Percentiles rank a stretch among this genome's conserved stretches.
These are phyloP conservation scores for Cecropterus lyciades DNA, from an alignment of 1,140 invertebrate genomes.

Conservation along the genomic window DNA sequence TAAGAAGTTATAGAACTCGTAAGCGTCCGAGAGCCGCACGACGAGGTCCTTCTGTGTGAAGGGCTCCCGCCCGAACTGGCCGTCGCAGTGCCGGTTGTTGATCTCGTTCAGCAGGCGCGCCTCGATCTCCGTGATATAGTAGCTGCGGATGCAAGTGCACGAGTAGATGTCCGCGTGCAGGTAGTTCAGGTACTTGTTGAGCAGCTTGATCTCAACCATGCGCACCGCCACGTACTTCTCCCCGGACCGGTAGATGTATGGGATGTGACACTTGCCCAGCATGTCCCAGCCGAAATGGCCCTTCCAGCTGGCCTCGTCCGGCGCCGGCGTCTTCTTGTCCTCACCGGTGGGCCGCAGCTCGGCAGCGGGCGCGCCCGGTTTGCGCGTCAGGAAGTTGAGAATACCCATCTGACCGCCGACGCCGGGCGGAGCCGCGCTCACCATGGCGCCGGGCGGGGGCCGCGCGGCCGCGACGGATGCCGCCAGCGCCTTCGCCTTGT, in stretches of 20 bases:
- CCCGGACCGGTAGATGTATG: slow-evolving; percentile 92
- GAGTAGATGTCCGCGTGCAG: slow-evolving; percentile 93
- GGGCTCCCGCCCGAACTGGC: slow-evolving; percentile 94
- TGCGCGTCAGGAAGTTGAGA: slow-evolving; percentile 85
- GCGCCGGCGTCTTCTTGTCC: slow-evolving; percentile 84
- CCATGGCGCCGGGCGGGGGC: slow-evolving; percentile 62
- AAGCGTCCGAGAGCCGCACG: slow-evolving; percentile 93
- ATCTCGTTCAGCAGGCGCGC: slow-evolving; percentile 96
- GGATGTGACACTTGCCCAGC: slow-evolving; percentile 93
- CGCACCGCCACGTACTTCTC: slow-evolving; percentile 96
- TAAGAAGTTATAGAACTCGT: slow-evolving; percentile 95
- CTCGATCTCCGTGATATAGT: slow-evolving; percentile 96
- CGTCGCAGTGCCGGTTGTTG: slow-evolving; percentile 96
- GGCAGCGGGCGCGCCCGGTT: slow-evolving; percentile 60
- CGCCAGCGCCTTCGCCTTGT: slow-evolving; percentile 88
- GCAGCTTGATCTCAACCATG: slow-evolving; percentile 94
- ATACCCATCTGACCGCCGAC: slow-evolving; percentile 85
- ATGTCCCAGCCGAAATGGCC: slow-evolving; percentile 96
- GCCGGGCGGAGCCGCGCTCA: slow-evolving; percentile 58
- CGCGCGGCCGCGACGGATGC: slow-evolving; percentile 76
- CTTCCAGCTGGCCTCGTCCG: slow-evolving; percentile 91
- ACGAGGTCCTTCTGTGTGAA: slow-evolving; percentile 96
- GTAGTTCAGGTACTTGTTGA: slow-evolving; percentile 93
- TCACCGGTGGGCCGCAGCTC: slow-evolving; percentile 57
- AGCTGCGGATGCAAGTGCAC: slow-evolving; percentile 95